A percentile compares a stretch with the other conserved stretches of the same genome.
phyloP scores from a whole-genome alignment of 2,888 invertebrate species.

The Andrena trimmerana region DNA sequence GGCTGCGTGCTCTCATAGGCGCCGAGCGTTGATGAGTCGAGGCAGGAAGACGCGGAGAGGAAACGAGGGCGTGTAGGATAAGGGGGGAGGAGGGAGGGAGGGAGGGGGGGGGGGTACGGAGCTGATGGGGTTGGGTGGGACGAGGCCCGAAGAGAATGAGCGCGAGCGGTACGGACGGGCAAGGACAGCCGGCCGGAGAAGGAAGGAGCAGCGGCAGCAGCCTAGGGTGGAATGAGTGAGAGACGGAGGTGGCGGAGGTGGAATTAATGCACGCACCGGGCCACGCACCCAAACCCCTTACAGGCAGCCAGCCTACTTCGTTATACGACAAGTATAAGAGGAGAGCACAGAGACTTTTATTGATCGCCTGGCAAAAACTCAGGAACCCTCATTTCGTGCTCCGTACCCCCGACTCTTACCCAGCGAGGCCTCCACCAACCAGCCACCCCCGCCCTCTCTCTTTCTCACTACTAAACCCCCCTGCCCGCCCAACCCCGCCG shows the following conservation, averaged over 20 bases:
- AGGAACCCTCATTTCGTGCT: slow-evolving; percentile 85
- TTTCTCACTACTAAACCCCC: slow-evolving; percentile 54
- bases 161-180: slow-evolving; percentile 59
- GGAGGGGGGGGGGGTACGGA: slow-evolving; percentile 22
- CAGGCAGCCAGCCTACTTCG: slow-evolving; percentile 82
- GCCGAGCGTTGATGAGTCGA: slow-evolving; percentile 80
- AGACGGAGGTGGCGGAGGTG: slow-evolving; percentile 75
- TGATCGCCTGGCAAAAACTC: slow-evolving; percentile 85
- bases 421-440: slow-evolving; percentile 63
- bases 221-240: slow-evolving; percentile 46
- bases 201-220: slow-evolving; percentile 21
- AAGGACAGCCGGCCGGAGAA: slow-evolving; percentile 39
- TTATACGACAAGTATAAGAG: slow-evolving; percentile 84
- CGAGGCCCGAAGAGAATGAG: slow-evolving; percentile 69
- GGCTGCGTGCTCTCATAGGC: slow-evolving; percentile 74
- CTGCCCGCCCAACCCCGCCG: slow-evolving; percentile 46
- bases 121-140: slow-evolving; percentile 47
- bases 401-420: slow-evolving; percentile 82
- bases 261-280: slow-evolving; percentile 84
- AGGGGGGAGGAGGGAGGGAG: slow-evolving; percentile 40
- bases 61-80: slow-evolving; percentile 68
- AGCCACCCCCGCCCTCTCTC: slow-evolving; percentile 55
- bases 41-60: slow-evolving; percentile 76
- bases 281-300: slow-evolving; percentile 82
- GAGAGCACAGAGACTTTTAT: slow-evolving; percentile 85